Evolutionary conservation across 2,888 invertebrate species (phyloP), one percentile per base, ranked within the genome.

Genomic region (Latheticus oryzae): DNA sequence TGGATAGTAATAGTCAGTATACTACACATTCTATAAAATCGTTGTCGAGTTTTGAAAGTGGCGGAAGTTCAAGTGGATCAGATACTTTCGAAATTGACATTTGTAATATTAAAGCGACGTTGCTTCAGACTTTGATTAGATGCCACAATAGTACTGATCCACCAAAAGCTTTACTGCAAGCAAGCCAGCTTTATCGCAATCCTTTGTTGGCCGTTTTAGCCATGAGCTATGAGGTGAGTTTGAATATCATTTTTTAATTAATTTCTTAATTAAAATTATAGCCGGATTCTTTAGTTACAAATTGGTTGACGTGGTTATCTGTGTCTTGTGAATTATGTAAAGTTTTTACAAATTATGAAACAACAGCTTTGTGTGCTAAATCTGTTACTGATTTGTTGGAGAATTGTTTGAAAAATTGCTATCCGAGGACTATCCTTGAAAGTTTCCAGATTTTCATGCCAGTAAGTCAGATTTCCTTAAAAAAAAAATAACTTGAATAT

Each of bases 141-240:
- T 87, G 87, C 64, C 87, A 88, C 69, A 86, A 86, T 24, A 87
- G 87, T 37, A 85, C 85, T 60, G 88, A 88, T 76, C 88, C 88
- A 7, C 87, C 87, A 0, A 85, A 84, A 5, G 85, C 87, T 5
- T 73, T 89, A 16, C 71, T 87, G 8, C 81, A 82, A 7, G 85
- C 86, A 2, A 84, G 87, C 0, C 81, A 82, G 21, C 65, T 79
- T 24, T 84, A 83, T 57, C 79, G 82, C 16, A 84, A 84, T 63
- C 87, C 88, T 0, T 71, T 87, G 48, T 78, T 88, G 4, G 85
- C 86, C 5, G 81, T 89, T 55, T 79, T 89, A 28, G 88, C 88
- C 7, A 85, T 86, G 55, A 87, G 86, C 71, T 88, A 88, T 70
- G 87, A 88, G 83, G 88, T 87, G 68, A 69, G 68, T 63, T 43